phyloP scores from a whole-genome alignment of 2,888 invertebrate genomes.

The Lasioglossum zephyrum region DNA sequence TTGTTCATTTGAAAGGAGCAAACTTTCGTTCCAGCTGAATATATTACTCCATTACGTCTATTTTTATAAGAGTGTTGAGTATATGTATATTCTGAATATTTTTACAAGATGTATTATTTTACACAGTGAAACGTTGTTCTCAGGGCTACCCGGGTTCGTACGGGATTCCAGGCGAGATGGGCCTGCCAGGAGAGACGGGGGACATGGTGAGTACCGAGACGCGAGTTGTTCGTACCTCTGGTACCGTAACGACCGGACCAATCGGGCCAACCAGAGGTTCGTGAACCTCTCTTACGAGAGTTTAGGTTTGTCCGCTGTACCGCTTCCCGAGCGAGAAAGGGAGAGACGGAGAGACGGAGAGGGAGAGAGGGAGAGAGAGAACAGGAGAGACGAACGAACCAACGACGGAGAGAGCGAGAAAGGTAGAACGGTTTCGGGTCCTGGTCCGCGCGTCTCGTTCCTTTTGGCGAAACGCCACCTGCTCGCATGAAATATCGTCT shows the following conservation, averaged over 20 bases:
- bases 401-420: background rate
- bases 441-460: conserved; percentile 40
- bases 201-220: conserved; percentile 76
- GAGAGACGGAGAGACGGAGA: too few species aligned
- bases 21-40: too few species aligned
- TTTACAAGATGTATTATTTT: too few species aligned
- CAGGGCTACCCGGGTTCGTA: conserved; percentile 77
- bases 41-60: too few species aligned
- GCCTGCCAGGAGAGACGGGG: conserved; percentile 80
- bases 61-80: too few species aligned
- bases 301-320: conserved; percentile 54
- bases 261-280: conserved; percentile 64
- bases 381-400: background rate
- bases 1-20: too few species aligned
- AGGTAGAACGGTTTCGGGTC: conserved; percentile 28
- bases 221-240: conserved; percentile 46
- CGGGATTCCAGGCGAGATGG: conserved; percentile 81
- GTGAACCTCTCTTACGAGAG: conserved; percentile 62
- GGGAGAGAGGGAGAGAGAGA: background rate
- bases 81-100: too few species aligned
- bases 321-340: too few species aligned
- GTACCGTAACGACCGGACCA: conserved; percentile 69
- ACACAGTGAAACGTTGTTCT: conserved; percentile 12
- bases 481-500: conserved; percentile 71
- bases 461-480: conserved; percentile 71